A percentile compares a stretch with the other conserved stretches of the same genome.
Conservation (phyloP, 2,113 vertebrate species). For the Halcyon malimbica region DNA sequence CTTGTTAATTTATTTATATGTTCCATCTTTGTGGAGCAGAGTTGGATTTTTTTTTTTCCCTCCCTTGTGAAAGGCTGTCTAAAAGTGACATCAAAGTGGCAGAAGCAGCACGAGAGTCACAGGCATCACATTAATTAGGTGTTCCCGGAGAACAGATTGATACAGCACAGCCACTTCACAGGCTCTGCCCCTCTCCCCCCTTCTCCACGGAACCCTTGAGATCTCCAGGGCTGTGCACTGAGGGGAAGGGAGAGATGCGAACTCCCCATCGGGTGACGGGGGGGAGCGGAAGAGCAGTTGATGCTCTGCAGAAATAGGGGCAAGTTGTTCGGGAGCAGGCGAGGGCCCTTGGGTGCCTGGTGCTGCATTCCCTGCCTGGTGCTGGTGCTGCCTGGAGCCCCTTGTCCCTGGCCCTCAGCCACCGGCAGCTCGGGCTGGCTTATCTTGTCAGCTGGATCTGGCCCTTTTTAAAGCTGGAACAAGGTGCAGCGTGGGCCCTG, state of each 20-base stretch:
- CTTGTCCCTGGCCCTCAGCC: neutral
- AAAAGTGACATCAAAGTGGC: conserved; percentile 1
- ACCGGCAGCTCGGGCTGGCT: neutral
- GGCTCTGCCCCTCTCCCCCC: neutral
- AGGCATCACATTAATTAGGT: conserved; percentile 6
- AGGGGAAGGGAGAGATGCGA: neutral
- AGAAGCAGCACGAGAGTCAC: neutral
- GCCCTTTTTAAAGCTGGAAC: neutral
- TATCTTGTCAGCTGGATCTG: neutral
- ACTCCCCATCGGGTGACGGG: neutral
- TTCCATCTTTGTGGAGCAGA: neutral
- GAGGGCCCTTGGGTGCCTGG: neutral
- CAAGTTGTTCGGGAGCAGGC: neutral
- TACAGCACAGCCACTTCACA: neutral
- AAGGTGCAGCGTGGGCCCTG: neutral
- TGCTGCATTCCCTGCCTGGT: rapidly evolving
- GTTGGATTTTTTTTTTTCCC: neutral
- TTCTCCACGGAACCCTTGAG: neutral
- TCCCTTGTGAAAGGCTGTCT: neutral
- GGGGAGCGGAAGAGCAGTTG: neutral
- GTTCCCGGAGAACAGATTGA: neutral
- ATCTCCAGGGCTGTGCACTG: rapidly evolving
- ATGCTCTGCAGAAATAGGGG: neutral
- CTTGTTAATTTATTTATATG: conserved; percentile 4
- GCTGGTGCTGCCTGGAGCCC: neutral